These are phyloP conservation scores for Limnothrissa miodon DNA, from an alignment of 2,113 vertebrate genomes.

Conservation along the genomic window DNA sequence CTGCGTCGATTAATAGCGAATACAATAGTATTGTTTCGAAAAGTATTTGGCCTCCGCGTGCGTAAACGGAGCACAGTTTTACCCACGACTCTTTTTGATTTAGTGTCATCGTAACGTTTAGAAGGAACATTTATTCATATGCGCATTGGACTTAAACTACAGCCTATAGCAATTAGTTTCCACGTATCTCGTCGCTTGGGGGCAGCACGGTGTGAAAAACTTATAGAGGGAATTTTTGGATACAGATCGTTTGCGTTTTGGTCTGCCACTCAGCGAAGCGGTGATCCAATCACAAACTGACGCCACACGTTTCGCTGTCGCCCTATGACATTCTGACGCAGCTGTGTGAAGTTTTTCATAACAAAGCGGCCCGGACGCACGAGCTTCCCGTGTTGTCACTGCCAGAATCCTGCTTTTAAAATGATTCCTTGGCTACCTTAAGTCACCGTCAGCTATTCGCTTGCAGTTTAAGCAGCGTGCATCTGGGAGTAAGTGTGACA, in stretches of 20 bases:
- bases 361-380: slow-evolving; percentile 2
- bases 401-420: neutral
- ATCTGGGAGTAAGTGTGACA: neutral
- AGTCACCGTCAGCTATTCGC: neutral
- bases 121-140: neutral
- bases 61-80: neutral
- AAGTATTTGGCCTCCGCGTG: neutral
- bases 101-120: neutral
- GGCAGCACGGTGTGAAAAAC: neutral
- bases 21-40: neutral
- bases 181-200: neutral
- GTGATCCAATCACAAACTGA: slow-evolving; percentile 13
- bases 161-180: neutral
- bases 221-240: slow-evolving; percentile 15
- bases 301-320: slow-evolving; percentile 10
- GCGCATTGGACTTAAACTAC: neutral
- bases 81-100: neutral
- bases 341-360: slow-evolving; percentile 33
- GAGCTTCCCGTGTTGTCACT: neutral
- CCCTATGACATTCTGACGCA: slow-evolving; percentile 15
- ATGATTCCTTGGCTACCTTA: neutral
- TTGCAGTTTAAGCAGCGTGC: neutral
- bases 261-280: slow-evolving; percentile 24
- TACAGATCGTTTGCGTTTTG: slow-evolving; percentile 36
- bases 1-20: no score